Conservation (phyloP, 2,113 vertebrate genomes). For the Pelodiscus sinensis region DNA sequence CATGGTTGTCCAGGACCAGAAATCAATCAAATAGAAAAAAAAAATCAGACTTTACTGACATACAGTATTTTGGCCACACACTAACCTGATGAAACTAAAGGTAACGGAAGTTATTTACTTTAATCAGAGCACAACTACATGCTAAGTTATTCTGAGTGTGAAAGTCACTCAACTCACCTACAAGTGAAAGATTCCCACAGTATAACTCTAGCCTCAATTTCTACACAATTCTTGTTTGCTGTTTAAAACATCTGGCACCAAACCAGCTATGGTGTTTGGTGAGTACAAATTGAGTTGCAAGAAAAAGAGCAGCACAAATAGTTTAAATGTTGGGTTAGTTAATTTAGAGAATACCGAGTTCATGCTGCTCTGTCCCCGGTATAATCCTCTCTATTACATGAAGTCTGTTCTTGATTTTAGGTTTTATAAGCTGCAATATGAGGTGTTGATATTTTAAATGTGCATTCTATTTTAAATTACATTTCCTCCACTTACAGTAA, state of each 20-base stretch:
- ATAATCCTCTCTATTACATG: neutral
- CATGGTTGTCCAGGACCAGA: neutral
- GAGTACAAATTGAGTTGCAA: neutral
- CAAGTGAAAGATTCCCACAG: neutral
- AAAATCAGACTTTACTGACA: neutral
- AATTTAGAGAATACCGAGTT: too few relatives aligned
- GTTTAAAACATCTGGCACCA: neutral
- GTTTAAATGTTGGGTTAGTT: neutral
- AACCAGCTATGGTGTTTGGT: neutral
- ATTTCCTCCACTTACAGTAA: neutral
- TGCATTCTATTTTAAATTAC: neutral
- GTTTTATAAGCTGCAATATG: neutral
- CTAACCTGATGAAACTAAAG: neutral
- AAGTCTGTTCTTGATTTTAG: neutral
- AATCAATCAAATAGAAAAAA: neutral
- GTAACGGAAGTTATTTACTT: neutral
- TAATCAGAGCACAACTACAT: neutral
- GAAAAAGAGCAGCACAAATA: neutral
- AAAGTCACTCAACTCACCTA: neutral
- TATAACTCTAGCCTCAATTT: neutral
- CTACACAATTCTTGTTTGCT: neutral
- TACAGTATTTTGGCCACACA: neutral
- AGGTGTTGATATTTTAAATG: neutral
- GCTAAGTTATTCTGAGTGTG: neutral
- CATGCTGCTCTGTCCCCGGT: neutral